These are phyloP conservation scores for Corythornis vintsioides DNA, from an alignment of 2,113 vertebrate species.

Conservation along the genomic window DNA sequence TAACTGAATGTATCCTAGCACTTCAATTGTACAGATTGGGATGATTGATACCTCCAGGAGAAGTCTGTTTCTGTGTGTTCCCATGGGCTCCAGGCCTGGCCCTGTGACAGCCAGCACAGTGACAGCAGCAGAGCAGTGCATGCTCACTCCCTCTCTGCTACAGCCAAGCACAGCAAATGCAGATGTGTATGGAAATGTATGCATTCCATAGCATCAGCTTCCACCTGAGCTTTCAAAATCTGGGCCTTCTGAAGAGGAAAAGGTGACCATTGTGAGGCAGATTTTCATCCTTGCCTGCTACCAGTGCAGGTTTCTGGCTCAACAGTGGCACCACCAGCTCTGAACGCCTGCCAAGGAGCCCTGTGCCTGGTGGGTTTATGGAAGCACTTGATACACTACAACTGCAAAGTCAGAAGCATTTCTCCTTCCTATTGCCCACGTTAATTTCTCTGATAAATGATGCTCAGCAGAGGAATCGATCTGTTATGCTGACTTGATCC, in stretches of 20 bases:
- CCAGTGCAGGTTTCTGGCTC: too few relatives aligned
- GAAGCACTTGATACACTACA: not conserved
- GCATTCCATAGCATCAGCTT: not conserved
- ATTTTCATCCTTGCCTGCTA: not conserved
- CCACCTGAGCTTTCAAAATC: not conserved
- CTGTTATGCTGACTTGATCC: not conserved
- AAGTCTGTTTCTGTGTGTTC: not conserved
- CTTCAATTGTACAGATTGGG: not conserved
- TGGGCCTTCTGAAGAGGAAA: not conserved
- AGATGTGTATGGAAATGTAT: not conserved
- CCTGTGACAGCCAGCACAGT: constrained; percentile 10
- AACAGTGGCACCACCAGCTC: not conserved
- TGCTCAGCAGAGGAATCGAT: not conserved
- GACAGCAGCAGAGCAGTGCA: not conserved
- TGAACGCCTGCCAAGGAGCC: not conserved
- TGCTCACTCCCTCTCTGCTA: not conserved
- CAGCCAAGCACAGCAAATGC: not conserved
- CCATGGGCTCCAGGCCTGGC: constrained; percentile 10
- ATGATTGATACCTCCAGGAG: not conserved
- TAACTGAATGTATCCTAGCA: not conserved
- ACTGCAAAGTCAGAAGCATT: not conserved
- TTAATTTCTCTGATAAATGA: not conserved
- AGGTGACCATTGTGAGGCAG: not conserved
- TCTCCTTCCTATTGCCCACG: not conserved
- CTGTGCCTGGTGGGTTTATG: not conserved